Base-by-base conservation (phyloP, 30 jellyfish, hydroid and myxozoan species). In the Aurelia coerulea region DNA sequence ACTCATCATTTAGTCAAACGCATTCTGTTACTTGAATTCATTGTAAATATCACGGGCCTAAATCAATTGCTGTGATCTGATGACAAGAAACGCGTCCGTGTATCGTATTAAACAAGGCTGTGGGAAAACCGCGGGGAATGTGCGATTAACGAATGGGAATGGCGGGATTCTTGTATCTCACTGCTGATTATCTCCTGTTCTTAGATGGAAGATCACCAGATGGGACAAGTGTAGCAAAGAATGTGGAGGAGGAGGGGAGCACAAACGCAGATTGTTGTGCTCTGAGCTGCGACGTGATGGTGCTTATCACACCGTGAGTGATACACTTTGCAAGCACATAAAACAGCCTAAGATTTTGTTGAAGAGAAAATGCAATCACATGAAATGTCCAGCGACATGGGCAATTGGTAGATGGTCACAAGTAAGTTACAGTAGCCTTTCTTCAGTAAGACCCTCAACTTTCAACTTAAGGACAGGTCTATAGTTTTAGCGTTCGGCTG, bases 221-320 rank as follows among this genome's bases (percentile, higher is more conserved):
- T 49, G 49, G 50, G 49, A 32, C 17, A 31, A 90, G 92, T 90
- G 97, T 60, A 67, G 86, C 34, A 37, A 41, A 32, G 17, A 95
- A 9, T 90, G 97, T 54, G 95, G 91, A 39, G 86, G 86, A 15
- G 49, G 49, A 37, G 97, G 97, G 10, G 75, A 62, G 10, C 54
- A 60, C 19, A 82, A 81, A 39, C 83, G 91, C 8, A 49, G 52
- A 68, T 58, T 31, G 35, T 65, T 54, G 53, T 90, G 97, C 52
- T 59, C 65, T 58, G 53, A 89, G 42, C 18, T 84, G 5, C 65
- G 64, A 51, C 72, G 78, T 34, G 91, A 68, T 69, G 95, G 96
- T 23, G 54, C 37, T 2, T 50, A 39, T 63, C 15, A 63, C 49
- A 10, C 69, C 35, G 29, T 53, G 56, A 49, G 50, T 2, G 4